These are phyloP conservation scores for Trematocara unimaculatum DNA, from an alignment of 2,113 vertebrate genomes.

Conservation along the genomic window DNA sequence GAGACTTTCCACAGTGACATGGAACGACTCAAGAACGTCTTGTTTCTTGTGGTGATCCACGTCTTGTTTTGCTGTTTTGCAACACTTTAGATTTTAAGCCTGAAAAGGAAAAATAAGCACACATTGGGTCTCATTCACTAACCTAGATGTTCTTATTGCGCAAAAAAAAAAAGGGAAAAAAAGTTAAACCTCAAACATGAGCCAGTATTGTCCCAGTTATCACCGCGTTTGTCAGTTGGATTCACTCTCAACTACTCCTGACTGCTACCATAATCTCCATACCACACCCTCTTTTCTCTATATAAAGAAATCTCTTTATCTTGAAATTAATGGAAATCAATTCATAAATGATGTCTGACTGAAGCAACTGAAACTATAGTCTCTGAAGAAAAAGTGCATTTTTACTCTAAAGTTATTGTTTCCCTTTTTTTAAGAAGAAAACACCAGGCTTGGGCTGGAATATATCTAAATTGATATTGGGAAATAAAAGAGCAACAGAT, in stretches of 20 bases:
- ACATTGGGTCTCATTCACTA: background rate
- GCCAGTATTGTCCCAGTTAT: background rate
- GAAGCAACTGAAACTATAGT: background rate
- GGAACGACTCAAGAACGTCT: background rate
- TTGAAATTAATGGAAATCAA: background rate
- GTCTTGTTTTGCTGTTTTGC: background rate
- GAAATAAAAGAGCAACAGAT: background rate
- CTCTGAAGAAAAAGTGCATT: background rate
- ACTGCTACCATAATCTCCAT: background rate
- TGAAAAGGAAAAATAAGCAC: background rate
- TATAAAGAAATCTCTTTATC: background rate
- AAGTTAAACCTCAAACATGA: background rate
- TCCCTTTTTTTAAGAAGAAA: background rate
- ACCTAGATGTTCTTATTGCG: background rate
- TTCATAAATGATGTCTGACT: background rate
- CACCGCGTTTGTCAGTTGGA: accelerated
- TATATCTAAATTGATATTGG: background rate
- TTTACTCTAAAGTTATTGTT: background rate
- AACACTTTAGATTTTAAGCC: background rate
- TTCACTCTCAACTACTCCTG: background rate
- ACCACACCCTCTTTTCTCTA: background rate
- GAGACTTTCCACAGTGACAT: background rate
- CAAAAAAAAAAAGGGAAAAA: background rate
- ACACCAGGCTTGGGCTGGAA: background rate
- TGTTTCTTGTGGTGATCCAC: background rate